Conservation (phyloP, 2,797 vertebrate genomes). For the Xenentodon cancila region DNA sequence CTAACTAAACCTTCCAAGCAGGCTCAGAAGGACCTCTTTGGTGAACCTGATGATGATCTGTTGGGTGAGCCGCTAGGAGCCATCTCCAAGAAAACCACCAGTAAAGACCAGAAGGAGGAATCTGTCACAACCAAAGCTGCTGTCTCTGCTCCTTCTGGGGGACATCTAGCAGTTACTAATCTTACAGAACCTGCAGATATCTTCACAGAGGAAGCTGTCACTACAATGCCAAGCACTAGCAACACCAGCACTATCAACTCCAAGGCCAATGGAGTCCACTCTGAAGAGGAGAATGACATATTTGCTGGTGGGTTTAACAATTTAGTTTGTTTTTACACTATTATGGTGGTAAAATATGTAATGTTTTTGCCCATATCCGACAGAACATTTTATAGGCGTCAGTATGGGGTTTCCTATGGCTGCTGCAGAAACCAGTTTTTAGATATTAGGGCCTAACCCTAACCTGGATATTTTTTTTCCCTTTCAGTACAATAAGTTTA, state of each 20-base stretch:
- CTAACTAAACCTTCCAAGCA: slow-evolving; percentile 59
- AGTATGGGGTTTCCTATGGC: no score
- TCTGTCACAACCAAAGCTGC: slow-evolving; percentile 32
- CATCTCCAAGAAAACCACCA: slow-evolving; percentile 53
- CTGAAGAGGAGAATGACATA: slow-evolving; percentile 89
- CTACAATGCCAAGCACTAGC: slow-evolving; percentile 39
- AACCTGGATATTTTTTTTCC: no score
- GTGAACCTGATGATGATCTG: slow-evolving; percentile 67
- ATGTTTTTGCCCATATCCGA: no score
- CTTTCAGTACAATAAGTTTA: no score
- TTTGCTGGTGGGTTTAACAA: slow-evolving; percentile 85
- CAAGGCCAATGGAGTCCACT: slow-evolving; percentile 84
- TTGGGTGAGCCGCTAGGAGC: slow-evolving; percentile 62
- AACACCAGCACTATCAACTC: slow-evolving; percentile 80
- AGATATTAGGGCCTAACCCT: no score
- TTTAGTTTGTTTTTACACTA: slow-evolving; percentile 1
- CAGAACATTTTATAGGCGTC: no score
- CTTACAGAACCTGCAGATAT: slow-evolving; percentile 57
- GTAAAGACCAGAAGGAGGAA: slow-evolving; percentile 50
- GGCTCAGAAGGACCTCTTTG: slow-evolving; percentile 68
- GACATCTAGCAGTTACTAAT: slow-evolving; percentile 44
- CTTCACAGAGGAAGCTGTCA: slow-evolving; percentile 71
- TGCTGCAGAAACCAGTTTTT: no score
- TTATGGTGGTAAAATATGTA: not conserved
- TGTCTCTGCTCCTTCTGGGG: slow-evolving; percentile 20